Percentiles rank a stretch among this genome's conserved stretches.
These are phyloP conservation scores for Muscicapa adusta DNA, from an alignment of 2,113 vertebrate genomes.

Conservation along the genomic window DNA sequence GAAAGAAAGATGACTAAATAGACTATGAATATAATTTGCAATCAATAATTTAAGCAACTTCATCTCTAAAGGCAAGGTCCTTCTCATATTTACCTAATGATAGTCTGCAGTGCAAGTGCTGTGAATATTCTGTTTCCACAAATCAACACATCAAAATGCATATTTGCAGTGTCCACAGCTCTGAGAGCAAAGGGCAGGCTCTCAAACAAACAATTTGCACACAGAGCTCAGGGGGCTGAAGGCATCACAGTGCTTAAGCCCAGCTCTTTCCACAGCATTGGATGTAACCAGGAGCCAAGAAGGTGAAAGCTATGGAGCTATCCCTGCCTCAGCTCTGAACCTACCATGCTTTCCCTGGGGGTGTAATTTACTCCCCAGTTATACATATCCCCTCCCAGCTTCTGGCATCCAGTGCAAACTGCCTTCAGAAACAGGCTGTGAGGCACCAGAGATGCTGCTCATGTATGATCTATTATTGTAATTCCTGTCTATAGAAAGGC, in stretches of 20 bases:
- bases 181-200: not conserved
- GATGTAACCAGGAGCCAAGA: not conserved
- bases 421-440: not conserved
- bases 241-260: not conserved
- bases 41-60: constrained; percentile 29
- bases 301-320: not conserved
- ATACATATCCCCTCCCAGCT: not conserved
- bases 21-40: constrained; percentile 33
- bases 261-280: not conserved
- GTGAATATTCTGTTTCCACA: not conserved
- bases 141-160: not conserved
- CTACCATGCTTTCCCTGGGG: not conserved
- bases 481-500: not conserved
- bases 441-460: not conserved
- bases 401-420: not conserved
- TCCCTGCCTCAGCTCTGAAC: not conserved
- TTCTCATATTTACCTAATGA: not conserved
- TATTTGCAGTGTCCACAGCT: not conserved
- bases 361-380: not conserved
- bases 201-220: not conserved
- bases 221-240: not conserved
- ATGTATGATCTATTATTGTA: not conserved
- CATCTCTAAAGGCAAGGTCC: not conserved
- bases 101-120: not conserved
- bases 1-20: not conserved